Evolutionary conservation across 2,113 vertebrate species (phyloP), one percentile per base, ranked within the genome.

Genomic region (Xiphophorus couchianus): DNA sequence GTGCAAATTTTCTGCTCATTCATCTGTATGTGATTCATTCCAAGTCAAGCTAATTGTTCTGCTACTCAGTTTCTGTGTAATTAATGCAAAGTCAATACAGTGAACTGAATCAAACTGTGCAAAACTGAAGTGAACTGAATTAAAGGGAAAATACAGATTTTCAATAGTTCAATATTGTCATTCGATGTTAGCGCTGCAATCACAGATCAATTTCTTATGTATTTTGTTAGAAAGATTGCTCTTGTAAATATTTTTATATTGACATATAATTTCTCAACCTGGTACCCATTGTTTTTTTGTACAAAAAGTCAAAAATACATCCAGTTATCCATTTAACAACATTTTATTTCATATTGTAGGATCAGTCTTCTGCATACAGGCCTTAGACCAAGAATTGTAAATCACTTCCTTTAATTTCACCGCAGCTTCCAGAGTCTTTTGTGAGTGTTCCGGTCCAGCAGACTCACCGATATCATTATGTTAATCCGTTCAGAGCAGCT

Each of bases 341-440:
- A 77, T 80, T 81, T 85, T 80, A 63, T 77, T 77, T 90, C 90
- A 91, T 93, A 88, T 78, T 84, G 93, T 87, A 91, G 80, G 42
- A 4, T 67, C 83, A 83, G 72, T 79, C 12, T 33, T 76, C 62
- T 77, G 77, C 70, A 83, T 76, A 74, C 60, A 74, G 79, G 80
- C 75, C 82, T 63, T 83, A 73, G 76, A 81, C 62, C 78, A 86
- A 82, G 64, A 74, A 87, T 83, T 90, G 86, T 93, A 92, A 90
- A 92, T 90, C 86, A 66, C 70, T 69, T 78, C 64, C 74, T 90
- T 92, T 92, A 88, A 92, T 94, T 93, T 94, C 90, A 94, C 90
- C 91, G 88, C 82, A 78, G 81, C 84, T 90, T 91, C 90, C 84
- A 8, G 28, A 82, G 90, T 82, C 76, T 93, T 62, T 92, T 91